Conservation (phyloP, 2,113 vertebrate genomes). For the Stegostoma tigrinum region DNA sequence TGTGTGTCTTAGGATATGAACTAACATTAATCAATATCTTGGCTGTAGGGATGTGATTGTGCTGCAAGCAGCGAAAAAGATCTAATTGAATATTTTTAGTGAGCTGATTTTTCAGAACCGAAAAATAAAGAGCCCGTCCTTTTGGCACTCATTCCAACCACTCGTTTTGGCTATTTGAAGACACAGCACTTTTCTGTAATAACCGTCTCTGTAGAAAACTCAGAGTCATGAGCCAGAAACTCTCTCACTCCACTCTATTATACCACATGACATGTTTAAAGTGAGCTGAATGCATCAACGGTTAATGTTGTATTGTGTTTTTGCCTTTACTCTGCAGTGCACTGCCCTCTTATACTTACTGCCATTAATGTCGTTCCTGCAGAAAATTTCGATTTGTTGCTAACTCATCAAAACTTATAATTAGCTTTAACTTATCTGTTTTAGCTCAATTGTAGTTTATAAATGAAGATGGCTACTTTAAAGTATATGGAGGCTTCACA, state of each 20-base stretch:
- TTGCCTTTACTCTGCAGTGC: slow-evolving; percentile 55
- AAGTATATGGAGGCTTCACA: not conserved
- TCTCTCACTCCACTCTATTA: slow-evolving; percentile 55
- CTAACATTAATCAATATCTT: slow-evolving; percentile 9
- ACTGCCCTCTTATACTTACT: slow-evolving; percentile 56
- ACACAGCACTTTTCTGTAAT: slow-evolving; percentile 1
- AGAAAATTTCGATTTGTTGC: slow-evolving; percentile 53
- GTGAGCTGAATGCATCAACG: slow-evolving; percentile 60
- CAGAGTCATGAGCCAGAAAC: slow-evolving; percentile 1
- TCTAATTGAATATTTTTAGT: slow-evolving; percentile 23
- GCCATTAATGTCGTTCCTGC: slow-evolving; percentile 52
- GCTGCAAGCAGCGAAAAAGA: not conserved
- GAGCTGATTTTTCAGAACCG: not conserved
- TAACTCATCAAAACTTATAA: slow-evolving; percentile 50
- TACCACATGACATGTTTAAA: slow-evolving; percentile 58
- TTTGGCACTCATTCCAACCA: not conserved
- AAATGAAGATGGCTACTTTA: not conserved
- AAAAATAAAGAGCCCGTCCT: slow-evolving; percentile 3
- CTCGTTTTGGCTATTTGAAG: slow-evolving; percentile 23
- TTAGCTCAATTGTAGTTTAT: slow-evolving; percentile 48
- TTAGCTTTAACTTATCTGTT: slow-evolving; percentile 52
- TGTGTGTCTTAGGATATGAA: not conserved
- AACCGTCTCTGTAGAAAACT: not conserved
- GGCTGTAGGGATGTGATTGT: not conserved
- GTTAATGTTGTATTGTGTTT: slow-evolving; percentile 53